phyloP scores from a whole-genome alignment of 2,797 vertebrate genomes.

The Melanotaenia trifasciata region DNA sequence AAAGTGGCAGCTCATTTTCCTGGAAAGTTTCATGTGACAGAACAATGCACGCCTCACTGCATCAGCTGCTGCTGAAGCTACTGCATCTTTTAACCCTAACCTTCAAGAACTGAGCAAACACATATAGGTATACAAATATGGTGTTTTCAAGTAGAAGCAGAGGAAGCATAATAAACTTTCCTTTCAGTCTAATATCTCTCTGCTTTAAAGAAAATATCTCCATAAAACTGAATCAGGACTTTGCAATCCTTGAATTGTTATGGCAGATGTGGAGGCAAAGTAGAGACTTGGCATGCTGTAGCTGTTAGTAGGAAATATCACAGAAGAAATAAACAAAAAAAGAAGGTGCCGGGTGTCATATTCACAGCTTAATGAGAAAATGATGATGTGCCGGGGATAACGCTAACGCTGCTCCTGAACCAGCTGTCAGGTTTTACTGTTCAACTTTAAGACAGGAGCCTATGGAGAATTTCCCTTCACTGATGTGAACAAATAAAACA shows the following conservation, averaged over 20 bases:
- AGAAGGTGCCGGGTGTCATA: not conserved
- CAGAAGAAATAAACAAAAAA: constrained; percentile 6
- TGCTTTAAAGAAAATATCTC: not conserved
- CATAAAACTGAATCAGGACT: not conserved
- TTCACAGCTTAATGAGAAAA: constrained; percentile 3
- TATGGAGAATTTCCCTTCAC: not conserved
- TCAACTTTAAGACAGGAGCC: not conserved
- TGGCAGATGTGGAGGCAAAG: not conserved
- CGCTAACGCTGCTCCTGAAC: not conserved
- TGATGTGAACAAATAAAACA: not conserved
- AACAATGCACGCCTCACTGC: not conserved
- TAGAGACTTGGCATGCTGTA: not conserved
- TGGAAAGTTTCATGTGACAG: constrained; percentile 18
- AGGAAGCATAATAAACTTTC: not conserved
- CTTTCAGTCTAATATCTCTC: not conserved
- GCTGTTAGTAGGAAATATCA: not conserved
- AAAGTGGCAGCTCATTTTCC: constrained; percentile 18
- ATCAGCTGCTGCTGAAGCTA: not conserved
- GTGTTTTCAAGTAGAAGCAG: not conserved
- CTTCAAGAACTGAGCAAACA: not conserved
- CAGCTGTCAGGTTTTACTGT: constrained; percentile 6
- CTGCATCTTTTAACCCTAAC: not conserved
- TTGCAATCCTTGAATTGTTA: not conserved
- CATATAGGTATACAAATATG: not conserved
- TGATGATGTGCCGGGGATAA: not conserved